Percentiles rank a stretch among this genome's conserved stretches.
These are phyloP conservation scores for Yponomeuta cagnagella DNA, from an alignment of 2,888 invertebrate species.

Conservation along the genomic window DNA sequence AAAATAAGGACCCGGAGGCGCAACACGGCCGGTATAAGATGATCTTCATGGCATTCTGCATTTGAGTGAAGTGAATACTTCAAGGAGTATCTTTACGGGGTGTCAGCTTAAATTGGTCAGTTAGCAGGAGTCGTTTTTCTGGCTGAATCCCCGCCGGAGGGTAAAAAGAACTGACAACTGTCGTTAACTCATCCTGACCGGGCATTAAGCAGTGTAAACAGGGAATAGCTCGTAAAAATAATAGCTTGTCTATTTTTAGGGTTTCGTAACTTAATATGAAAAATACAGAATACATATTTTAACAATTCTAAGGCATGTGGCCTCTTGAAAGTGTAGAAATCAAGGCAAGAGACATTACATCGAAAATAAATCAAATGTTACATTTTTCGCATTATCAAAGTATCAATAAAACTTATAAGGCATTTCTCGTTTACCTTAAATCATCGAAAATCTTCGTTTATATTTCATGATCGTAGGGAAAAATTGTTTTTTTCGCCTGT, in stretches of 20 bases:
- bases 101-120: slow-evolving; percentile 39
- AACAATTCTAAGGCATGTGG: too few species aligned
- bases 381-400: too few species aligned
- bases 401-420: too few species aligned
- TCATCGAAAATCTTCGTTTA: too few species aligned
- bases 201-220: slow-evolving; percentile 60
- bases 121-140: slow-evolving; percentile 36
- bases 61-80: neutral
- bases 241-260: slow-evolving; percentile 18
- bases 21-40: slow-evolving; percentile 33
- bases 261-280: too few species aligned
- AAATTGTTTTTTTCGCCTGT: too few species aligned
- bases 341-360: too few species aligned
- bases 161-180: slow-evolving; percentile 64
- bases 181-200: slow-evolving; percentile 65
- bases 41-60: slow-evolving; percentile 27
- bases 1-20: slow-evolving; percentile 56
- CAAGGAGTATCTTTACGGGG: slow-evolving; percentile 17
- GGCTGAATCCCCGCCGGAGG: slow-evolving; percentile 47
- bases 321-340: too few species aligned
- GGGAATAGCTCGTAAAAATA: slow-evolving; percentile 51
- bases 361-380: too few species aligned
- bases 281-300: too few species aligned
- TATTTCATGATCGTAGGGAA: too few species aligned
- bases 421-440: too few species aligned